Evolutionary conservation across 2,113 vertebrate species (phyloP).

Genomic region (Phodopus roborovskii): DNA sequence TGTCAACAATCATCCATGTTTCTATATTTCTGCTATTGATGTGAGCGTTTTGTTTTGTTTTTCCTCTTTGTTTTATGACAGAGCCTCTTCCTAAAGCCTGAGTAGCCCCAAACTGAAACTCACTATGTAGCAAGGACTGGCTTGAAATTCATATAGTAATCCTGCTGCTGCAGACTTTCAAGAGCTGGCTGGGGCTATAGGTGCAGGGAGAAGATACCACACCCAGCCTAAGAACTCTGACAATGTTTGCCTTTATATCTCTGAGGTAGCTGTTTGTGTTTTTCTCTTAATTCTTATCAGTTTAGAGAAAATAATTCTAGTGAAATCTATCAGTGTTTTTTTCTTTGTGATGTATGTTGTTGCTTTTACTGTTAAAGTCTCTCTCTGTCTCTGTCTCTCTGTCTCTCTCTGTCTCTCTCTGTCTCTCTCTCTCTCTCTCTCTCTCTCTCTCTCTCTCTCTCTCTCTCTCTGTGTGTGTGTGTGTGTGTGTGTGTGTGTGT

Average conservation of each 20-base stretch:
- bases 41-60: not conserved
- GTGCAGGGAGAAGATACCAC: not conserved
- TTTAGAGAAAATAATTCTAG: not conserved
- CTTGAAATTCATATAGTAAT: not conserved
- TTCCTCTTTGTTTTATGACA: not conserved
- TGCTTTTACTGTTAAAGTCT: not conserved
- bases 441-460: not conserved
- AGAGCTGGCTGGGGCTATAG: not conserved
- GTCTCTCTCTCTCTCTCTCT: not conserved
- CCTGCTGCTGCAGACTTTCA: not conserved
- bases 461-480: not conserved
- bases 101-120: not conserved
- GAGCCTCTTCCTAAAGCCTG: not conserved
- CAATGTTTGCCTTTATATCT: not conserved
- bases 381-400: too few relatives aligned
- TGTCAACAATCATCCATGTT: not conserved
- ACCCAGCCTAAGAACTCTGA: not conserved
- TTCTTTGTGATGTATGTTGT: slow-evolving; percentile 13
- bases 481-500: not conserved
- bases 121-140: not conserved
- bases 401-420: too few relatives aligned
- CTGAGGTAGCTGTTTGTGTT: not conserved
- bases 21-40: slow-evolving; percentile 21
- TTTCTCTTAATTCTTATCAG: slow-evolving; percentile 24
- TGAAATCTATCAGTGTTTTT: not conserved